Conservation (phyloP, 2,113 vertebrate species). For the Microtus ochrogaster region DNA sequence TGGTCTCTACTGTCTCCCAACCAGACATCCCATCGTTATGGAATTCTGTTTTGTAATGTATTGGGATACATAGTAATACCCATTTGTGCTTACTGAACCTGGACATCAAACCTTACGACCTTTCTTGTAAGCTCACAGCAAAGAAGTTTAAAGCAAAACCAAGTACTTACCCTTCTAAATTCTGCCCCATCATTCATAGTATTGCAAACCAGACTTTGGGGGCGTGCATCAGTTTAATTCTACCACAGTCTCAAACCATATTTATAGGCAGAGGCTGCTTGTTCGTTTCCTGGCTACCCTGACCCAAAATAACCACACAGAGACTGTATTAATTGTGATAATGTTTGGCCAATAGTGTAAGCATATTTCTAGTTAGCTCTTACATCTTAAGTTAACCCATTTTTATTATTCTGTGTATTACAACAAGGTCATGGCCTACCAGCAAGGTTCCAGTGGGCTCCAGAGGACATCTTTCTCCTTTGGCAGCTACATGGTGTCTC, state of each 20-base stretch:
- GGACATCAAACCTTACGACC: neutral
- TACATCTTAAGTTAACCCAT: too few species aligned
- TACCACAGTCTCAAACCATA: neutral
- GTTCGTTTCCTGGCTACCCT: too few species aligned
- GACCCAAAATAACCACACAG: too few species aligned
- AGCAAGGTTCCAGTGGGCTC: too few species aligned
- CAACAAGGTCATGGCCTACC: too few species aligned
- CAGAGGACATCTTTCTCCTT: too few species aligned
- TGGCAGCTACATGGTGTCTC: too few species aligned
- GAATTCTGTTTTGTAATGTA: neutral
- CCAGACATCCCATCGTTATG: neutral
- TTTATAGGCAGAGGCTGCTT: too few species aligned
- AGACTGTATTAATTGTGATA: too few species aligned
- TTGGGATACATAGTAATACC: neutral
- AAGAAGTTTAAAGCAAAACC: neutral
- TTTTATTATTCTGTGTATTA: too few species aligned
- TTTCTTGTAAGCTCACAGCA: neutral
- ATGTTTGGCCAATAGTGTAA: too few species aligned
- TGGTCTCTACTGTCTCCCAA: neutral
- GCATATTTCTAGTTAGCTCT: too few species aligned
- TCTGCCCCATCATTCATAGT: neutral
- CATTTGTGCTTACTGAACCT: neutral
- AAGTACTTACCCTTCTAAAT: neutral
- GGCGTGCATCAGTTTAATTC: neutral
- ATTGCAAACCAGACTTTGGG: neutral